phyloP scores from a whole-genome alignment of 2,888 invertebrate genomes.

The Melieria omissa region DNA sequence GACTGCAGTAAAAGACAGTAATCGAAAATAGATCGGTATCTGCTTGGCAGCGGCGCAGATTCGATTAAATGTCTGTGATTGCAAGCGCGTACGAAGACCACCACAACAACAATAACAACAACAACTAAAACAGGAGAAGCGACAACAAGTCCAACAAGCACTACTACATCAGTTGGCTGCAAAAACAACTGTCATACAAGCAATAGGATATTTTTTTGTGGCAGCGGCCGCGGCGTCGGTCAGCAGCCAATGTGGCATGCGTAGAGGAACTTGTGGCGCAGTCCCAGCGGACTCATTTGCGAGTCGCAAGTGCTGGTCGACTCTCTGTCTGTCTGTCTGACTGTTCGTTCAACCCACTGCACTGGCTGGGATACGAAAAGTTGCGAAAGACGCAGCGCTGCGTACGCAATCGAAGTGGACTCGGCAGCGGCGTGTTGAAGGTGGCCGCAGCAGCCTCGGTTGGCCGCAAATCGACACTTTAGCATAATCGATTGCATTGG shows the following conservation, averaged over 20 bases:
- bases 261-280: background rate
- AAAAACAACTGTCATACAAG: conserved; percentile 44
- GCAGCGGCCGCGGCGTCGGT: conserved; percentile 13
- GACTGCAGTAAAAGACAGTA: too few relatives aligned
- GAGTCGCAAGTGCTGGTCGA: conserved; percentile 8
- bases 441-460: conserved; percentile 23
- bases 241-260: background rate
- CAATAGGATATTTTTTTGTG: conserved; percentile 38
- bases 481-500: conserved; percentile 44
- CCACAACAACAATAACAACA: conserved; percentile 35
- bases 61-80: conserved; percentile 23
- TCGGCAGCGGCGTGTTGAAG: conserved; percentile 10
- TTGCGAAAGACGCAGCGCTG: background rate
- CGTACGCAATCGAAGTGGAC: background rate
- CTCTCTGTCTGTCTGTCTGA: background rate
- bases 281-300: conserved; percentile 39
- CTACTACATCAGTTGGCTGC: conserved; percentile 32
- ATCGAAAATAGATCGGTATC: too few relatives aligned
- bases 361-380: too few relatives aligned
- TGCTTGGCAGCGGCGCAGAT: background rate
- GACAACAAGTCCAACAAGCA: conserved; percentile 28
- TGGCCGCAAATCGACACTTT: conserved; percentile 51
- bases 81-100: conserved; percentile 4
- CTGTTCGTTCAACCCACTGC: background rate
- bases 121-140: conserved; percentile 26